phyloP scores from a whole-genome alignment of 2,797 vertebrate species.

The Mareca penelope region DNA sequence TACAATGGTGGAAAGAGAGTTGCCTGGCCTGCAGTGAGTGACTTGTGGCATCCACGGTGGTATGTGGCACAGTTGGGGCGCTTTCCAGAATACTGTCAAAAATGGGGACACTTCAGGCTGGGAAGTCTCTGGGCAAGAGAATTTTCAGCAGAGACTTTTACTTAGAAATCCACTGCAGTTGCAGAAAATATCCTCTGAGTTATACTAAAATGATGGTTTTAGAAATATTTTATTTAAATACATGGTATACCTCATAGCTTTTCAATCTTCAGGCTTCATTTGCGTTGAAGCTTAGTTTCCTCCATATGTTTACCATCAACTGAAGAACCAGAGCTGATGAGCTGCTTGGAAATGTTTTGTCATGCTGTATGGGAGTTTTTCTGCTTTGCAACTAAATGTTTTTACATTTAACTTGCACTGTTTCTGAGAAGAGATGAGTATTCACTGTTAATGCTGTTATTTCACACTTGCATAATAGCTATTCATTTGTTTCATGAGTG shows the following conservation, averaged over 20 bases:
- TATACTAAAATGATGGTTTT: not conserved
- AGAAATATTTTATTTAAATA: constrained; percentile 50
- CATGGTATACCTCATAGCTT: not conserved
- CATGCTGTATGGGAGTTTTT: not conserved
- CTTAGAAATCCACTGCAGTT: not conserved
- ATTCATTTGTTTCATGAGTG: not conserved
- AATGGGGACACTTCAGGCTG: not conserved
- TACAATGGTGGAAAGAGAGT: not conserved
- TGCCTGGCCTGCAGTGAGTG: not conserved
- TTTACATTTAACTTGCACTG: constrained; percentile 45
- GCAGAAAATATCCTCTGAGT: constrained; percentile 25
- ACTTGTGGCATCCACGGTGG: not conserved
- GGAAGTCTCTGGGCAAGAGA: not conserved
- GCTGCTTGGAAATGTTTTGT: constrained; percentile 51
- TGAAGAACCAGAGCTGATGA: constrained; percentile 42
- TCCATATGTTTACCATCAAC: constrained; percentile 56
- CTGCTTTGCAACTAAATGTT: constrained; percentile 26
- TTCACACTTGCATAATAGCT: constrained; percentile 6
- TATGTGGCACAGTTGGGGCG: not conserved
- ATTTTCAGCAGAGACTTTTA: not conserved
- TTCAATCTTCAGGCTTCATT: constrained; percentile 56
- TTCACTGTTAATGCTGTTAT: not conserved
- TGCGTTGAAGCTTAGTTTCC: constrained; percentile 39
- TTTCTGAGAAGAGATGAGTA: constrained; percentile 15
- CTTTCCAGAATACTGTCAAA: not conserved